Evolutionary conservation across 2,888 invertebrate genomes (phyloP).

Genomic region (Phyllotreta cruciferae): DNA sequence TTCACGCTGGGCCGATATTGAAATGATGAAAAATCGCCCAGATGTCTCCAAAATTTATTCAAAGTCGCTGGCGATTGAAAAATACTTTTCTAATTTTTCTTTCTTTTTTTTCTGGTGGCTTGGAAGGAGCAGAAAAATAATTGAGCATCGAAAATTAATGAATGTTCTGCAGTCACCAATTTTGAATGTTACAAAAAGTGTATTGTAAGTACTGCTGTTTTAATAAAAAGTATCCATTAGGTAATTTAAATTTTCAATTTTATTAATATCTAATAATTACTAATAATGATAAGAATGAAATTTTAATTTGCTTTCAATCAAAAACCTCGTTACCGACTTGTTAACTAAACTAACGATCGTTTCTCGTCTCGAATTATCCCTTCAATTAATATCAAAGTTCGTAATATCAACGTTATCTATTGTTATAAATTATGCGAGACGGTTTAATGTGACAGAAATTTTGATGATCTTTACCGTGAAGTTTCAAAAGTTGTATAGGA

Average conservation of each 20-base stretch:
- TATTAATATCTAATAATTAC: too few relatives aligned
- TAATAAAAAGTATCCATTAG: too few relatives aligned
- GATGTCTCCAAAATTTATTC: slow-evolving; percentile 31
- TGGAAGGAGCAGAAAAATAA: too few relatives aligned
- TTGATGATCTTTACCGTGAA: slow-evolving; percentile 32
- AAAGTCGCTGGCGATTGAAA: slow-evolving; percentile 19
- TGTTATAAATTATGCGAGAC: slow-evolving; percentile 28
- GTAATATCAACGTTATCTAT: slow-evolving; percentile 31
- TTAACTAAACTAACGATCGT: slow-evolving; percentile 8
- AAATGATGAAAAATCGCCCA: slow-evolving; percentile 30
- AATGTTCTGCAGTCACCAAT: too few relatives aligned
- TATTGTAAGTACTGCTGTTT: too few relatives aligned
- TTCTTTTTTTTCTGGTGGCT: background rate
- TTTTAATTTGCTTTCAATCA: too few relatives aligned
- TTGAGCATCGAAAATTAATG: too few relatives aligned
- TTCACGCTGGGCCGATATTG: slow-evolving; percentile 31
- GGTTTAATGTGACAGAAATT: slow-evolving; percentile 27
- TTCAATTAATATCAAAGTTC: slow-evolving; percentile 34
- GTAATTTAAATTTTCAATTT: too few relatives aligned
- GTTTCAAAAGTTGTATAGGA: too few relatives aligned
- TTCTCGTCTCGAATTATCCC: slow-evolving; percentile 17
- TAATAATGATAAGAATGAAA: too few relatives aligned
- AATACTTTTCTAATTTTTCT: slow-evolving; percentile 17
- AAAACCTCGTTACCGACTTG: slow-evolving; percentile 6
- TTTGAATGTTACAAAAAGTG: too few relatives aligned